Base-by-base conservation (phyloP, 2,113 vertebrate genomes). In the Poicephalus meyeri region DNA sequence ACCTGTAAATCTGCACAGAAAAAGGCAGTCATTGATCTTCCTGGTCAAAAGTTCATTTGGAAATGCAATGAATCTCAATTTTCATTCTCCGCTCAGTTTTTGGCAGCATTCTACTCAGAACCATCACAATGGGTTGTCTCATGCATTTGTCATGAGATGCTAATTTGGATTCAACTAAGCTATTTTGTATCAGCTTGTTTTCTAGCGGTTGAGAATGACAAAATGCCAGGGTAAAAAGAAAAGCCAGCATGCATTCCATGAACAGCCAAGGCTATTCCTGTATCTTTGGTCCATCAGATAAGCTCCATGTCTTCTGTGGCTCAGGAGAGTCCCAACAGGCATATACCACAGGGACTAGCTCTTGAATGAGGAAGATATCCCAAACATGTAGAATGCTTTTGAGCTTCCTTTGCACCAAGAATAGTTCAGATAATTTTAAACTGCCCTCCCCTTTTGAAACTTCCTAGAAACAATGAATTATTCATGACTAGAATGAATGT, bases 41-140 rank as follows among this genome's bases (percentile, higher is more conserved):
- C 47, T 89, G 86, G 29, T 91, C 80, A 83, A 61, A 88, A 91
- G 79, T 80, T 86, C 71, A 74, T 44, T 93, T 70, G 10, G 33
- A 83, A 95, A 61, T 2, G 3, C 26, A 83, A 88, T 85, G 70
- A 69, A 91, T 95, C 92, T 91, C 76, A 71, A 55, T 92, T 94
- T 94, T 60, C 60, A 55, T 73, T 71, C 64, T 60, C 24, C 5
- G 17, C 80, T 93, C 42, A 9, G 64, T 74, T 90, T 88, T 81
- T 74, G 65, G 64, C 68, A 84, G 72, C 1, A 2, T 56, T 69
- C 58, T 61, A 10, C 53, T 79, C 9, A 0, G 21, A 91, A 20
- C 31, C 18, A 41, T 77, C 7, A 12, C 64, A 66, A 37, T 10
- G 53, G 50, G 16, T 13, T 63, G 63, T 11, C 64, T 86, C 47